Percentiles rank a stretch among this genome's conserved stretches.
Conservation (phyloP, 2,113 vertebrate genomes). For the Elephas maximus region DNA sequence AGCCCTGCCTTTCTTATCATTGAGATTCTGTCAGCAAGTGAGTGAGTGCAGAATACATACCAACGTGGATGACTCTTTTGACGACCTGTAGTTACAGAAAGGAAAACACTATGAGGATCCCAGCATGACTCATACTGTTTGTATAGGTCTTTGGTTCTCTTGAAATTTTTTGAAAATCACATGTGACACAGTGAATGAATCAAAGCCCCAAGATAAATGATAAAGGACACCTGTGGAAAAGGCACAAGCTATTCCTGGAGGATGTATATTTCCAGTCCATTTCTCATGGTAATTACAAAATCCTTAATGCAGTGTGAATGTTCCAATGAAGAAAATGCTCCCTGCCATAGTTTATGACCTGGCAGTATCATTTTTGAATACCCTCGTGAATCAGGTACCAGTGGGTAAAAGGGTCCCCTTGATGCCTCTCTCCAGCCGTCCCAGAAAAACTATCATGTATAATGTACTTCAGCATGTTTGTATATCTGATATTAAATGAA, state of each 20-base stretch:
- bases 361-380: not conserved
- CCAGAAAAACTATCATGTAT: no score
- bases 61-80: not conserved
- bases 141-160: not conserved
- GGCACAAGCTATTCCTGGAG: not conserved
- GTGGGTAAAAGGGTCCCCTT: not conserved
- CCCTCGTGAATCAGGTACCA: not conserved
- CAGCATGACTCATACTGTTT: not conserved
- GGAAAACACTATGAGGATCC: not conserved
- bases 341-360: not conserved
- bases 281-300: not conserved
- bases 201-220: not conserved
- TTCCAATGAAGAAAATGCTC: not conserved
- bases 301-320: not conserved
- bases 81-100: not conserved
- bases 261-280: not conserved
- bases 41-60: not conserved
- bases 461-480: no score
- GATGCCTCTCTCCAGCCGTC: no score
- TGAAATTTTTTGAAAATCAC: not conserved
- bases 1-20: not conserved
- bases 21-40: not conserved
- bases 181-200: not conserved
- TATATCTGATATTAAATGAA: accelerated
- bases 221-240: not conserved